These are phyloP conservation scores for Laupala kohalensis DNA, from an alignment of 1,140 invertebrate species.

Conservation along the genomic window DNA sequence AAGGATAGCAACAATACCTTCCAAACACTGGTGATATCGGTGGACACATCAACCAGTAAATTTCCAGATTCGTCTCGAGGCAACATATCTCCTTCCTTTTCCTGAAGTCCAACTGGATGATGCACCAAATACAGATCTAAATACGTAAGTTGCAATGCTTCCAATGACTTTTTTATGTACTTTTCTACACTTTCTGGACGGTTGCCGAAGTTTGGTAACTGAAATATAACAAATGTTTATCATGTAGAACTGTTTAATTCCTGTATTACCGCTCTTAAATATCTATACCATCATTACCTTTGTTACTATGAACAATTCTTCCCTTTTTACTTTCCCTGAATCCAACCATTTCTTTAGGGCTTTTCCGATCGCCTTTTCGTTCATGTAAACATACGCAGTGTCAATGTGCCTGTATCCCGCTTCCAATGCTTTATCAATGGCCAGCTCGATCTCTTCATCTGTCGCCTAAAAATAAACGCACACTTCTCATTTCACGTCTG, in stretches of 20 bases:
- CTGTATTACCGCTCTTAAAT: no score
- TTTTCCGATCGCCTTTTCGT: conserved; percentile 45
- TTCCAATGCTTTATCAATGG: conserved; percentile 41
- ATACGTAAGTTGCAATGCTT: conserved; percentile 60
- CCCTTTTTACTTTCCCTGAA: conserved; percentile 43
- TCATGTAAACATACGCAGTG: conserved; percentile 45
- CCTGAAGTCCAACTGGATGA: conserved; percentile 54
- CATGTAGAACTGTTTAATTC: not conserved
- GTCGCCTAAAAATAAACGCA: conserved; percentile 30
- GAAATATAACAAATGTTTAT: not conserved
- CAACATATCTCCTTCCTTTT: conserved; percentile 18
- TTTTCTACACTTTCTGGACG: conserved; percentile 54
- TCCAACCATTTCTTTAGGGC: conserved; percentile 45
- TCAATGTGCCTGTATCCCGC: conserved; percentile 58
- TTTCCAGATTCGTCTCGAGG: conserved; percentile 38
- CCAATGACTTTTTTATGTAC: conserved; percentile 55
- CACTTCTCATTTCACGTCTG: no score
- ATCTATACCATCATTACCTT: conserved; percentile 32
- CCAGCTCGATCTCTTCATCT: conserved; percentile 35
- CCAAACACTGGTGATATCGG: conserved; percentile 58
- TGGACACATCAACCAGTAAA: conserved; percentile 47
- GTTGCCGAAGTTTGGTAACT: conserved; percentile 31
- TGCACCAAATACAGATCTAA: conserved; percentile 78
- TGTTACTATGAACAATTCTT: conserved; percentile 54
- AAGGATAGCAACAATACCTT: no score